Conservation (phyloP, 2,797 vertebrate genomes). For the Nannoperca obscura region DNA sequence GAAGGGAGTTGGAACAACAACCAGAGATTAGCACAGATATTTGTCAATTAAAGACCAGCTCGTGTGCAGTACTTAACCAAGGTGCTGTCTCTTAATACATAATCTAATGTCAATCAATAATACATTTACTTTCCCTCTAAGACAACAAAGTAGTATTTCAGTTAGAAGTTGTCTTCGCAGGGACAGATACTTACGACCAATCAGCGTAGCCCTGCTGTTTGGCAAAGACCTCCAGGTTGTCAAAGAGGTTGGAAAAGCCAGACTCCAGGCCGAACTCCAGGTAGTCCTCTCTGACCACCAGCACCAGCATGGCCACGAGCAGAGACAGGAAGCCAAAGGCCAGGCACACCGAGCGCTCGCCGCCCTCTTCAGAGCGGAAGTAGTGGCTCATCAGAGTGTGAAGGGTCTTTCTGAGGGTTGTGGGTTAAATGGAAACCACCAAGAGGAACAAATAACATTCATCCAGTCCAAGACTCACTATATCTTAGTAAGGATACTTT, state of each 20-base stretch:
- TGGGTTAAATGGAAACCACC: conserved; percentile 76
- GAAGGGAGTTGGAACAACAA: conserved; percentile 30
- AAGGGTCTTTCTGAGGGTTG: conserved; percentile 88
- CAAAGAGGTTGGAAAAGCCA: conserved; percentile 78
- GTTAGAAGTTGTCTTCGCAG: background rate
- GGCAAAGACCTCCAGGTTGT: conserved; percentile 89
- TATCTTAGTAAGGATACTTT: background rate
- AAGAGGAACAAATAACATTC: background rate
- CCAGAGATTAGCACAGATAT: background rate
- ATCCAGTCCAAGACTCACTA: background rate
- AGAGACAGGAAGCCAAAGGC: conserved; percentile 92
- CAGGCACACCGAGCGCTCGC: conserved; percentile 95
- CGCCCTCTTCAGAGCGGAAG: conserved; percentile 92
- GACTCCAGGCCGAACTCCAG: conserved; percentile 95
- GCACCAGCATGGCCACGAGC: conserved; percentile 93
- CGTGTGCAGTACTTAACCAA: too few species aligned
- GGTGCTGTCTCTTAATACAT: background rate
- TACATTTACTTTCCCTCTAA: background rate
- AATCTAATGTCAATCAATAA: background rate
- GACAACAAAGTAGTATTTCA: background rate
- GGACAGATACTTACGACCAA: conserved; percentile 91
- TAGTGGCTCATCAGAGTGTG: conserved; percentile 92
- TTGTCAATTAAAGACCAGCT: background rate
- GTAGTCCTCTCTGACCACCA: conserved; percentile 91
- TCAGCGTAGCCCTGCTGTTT: conserved; percentile 89